These are phyloP conservation scores for Rhamphomyia laevipes DNA, from an alignment of 2,888 invertebrate species.

Conservation along the genomic window DNA sequence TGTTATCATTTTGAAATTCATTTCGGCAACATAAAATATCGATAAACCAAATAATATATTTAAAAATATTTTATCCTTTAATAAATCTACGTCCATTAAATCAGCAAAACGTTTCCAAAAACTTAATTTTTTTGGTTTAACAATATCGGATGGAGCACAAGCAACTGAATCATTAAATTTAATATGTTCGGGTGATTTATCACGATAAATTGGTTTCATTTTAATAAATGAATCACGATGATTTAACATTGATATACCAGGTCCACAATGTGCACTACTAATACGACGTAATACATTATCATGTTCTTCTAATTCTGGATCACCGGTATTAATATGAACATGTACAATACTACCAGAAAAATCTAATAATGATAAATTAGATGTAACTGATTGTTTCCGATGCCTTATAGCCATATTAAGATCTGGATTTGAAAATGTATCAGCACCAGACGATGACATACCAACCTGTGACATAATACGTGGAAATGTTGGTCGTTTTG, in stretches of 20 bases:
- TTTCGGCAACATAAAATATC: conserved; percentile 61
- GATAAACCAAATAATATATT: conserved; percentile 61
- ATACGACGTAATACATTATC: conserved; percentile 35
- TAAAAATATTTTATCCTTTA: conserved; percentile 60
- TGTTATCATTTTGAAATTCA: conserved; percentile 62
- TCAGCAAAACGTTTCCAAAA: conserved; percentile 47
- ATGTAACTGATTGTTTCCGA: conserved; percentile 55
- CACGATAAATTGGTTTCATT: conserved; percentile 27
- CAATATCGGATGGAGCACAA: conserved; percentile 16
- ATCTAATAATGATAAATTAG: conserved; percentile 60
- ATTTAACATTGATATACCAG: conserved; percentile 14
- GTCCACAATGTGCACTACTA: conserved; percentile 29
- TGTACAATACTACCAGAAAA: conserved; percentile 63
- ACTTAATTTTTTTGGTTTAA: conserved; percentile 26
- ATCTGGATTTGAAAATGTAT: conserved; percentile 38
- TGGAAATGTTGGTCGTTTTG: conserved; percentile 36
- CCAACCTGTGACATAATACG: conserved; percentile 36
- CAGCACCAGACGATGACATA: conserved; percentile 26
- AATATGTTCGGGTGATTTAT: conserved; percentile 21
- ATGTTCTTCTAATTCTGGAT: conserved; percentile 34
- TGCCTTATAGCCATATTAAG: conserved; percentile 41
- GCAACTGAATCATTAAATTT: conserved; percentile 2
- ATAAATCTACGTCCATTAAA: conserved; percentile 57
- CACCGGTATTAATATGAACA: conserved; percentile 49
- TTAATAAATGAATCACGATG: conserved; percentile 35